A percentile compares a stretch with the other conserved stretches of the same genome.
phyloP scores from a whole-genome alignment of 2,797 vertebrate genomes.

The Rhinophrynus dorsalis region DNA sequence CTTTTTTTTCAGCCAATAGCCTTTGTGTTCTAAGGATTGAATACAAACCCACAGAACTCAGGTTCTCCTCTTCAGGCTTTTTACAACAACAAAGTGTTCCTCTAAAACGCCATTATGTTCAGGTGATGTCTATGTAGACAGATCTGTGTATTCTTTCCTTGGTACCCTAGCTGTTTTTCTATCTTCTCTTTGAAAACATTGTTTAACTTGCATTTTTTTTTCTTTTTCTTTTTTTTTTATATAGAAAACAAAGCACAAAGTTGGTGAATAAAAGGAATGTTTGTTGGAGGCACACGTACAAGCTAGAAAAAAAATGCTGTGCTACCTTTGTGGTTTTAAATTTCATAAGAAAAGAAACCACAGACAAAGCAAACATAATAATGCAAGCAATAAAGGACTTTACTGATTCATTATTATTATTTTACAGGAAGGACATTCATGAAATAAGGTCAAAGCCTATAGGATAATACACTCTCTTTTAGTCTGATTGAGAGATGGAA shows the following conservation, averaged over 20 bases:
- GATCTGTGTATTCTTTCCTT: conserved; percentile 4
- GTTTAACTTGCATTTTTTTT: no score
- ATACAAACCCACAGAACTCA: conserved; percentile 4
- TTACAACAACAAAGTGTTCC: conserved; percentile 37
- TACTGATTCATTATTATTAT: conserved; percentile 28
- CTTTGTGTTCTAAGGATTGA: conserved; percentile 54
- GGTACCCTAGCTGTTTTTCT: conserved; percentile 41
- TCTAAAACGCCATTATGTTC: conserved; percentile 33
- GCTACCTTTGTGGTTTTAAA: conserved; percentile 50
- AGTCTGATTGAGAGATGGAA: conserved; percentile 49
- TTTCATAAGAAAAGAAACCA: conserved; percentile 50
- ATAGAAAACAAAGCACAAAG: conserved; percentile 44
- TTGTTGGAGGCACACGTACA: conserved; percentile 49
- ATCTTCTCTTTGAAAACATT: conserved; percentile 54
- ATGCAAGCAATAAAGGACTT: conserved; percentile 53
- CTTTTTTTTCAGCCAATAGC: conserved; percentile 19
- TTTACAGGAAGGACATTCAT: conserved; percentile 52
- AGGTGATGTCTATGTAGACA: conserved; percentile 34
- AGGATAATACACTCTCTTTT: conserved; percentile 38
- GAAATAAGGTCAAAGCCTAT: conserved; percentile 46
- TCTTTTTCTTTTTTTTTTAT: conserved; percentile 41
- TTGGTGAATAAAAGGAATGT: conserved; percentile 45
- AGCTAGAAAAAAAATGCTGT: conserved; percentile 38
- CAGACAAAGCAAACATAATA: conserved; percentile 53
- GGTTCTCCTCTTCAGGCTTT: conserved; percentile 32